Evolutionary conservation across 2,113 vertebrate genomes (phyloP), one percentile per base, ranked within the genome.

Genomic region (Aegotheles bennettii): DNA sequence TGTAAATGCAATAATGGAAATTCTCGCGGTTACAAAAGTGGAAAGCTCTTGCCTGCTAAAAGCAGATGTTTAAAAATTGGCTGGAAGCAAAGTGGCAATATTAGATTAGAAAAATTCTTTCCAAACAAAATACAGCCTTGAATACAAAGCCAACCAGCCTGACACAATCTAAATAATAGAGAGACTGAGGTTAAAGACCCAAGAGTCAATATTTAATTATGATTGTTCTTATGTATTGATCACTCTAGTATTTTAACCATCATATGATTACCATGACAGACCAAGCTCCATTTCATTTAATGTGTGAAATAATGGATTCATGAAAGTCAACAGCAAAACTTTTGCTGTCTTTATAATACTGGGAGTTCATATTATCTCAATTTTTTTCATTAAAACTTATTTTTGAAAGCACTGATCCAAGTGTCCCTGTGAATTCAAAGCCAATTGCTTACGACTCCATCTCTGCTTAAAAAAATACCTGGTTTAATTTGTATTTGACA

Each of bases 1-100:
- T 90, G 63, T 95, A 90, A 96, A 78, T 88, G 92, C 95, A 95
- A 85, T 91, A 93, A 95, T 91, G 93, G 89, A 97, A 96, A 94
- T 87, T 91, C 87, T 97, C 42, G 9, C 0, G 19, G 87, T 92
- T 96, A 84, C 82, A 94, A 35, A 96, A 95, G 70, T 95, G 69
- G 84, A 97, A 96, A 95, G 92, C 60, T 78, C 80, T 93, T 81
- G 36, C 74, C 89, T 83, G 87, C 79, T 93, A 64, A 87, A 91
- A 93, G 74, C 7, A 16, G 51, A 64, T 54, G 70, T 77, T 96
- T 96, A 89, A 87, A 92, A 92, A 96, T 80, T 0, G 33, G 51
- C 75, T 90, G 84, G 67, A 75, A 76, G 61, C 16, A 38, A 92
- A 95, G 75, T 93, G 78, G 68, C 60, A 91, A 76, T 94, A 93